These are phyloP conservation scores for Montipora efflorescens DNA, from an alignment of 64 coral and sea anemone genomes.

Conservation along the genomic window DNA sequence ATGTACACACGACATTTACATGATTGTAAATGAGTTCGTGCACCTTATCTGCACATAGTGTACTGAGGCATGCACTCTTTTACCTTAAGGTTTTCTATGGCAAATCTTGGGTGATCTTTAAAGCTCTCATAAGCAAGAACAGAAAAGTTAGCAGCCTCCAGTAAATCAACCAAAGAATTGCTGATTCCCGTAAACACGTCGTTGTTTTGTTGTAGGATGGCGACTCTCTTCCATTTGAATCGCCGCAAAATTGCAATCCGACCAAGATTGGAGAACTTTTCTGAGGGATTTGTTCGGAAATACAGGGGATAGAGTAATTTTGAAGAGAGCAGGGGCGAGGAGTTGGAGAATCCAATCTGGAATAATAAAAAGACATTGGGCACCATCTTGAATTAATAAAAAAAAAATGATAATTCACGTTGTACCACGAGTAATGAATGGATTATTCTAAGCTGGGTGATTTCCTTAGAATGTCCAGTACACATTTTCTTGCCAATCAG, in stretches of 20 bases:
- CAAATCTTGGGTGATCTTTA: conserved; percentile 65
- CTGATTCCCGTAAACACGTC: conserved; percentile 86
- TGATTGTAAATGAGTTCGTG: no score
- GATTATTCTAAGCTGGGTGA: no score
- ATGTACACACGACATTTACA: no score
- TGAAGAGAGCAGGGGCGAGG: conserved; percentile 66
- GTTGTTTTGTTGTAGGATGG: conserved; percentile 81
- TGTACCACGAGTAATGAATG: neutral
- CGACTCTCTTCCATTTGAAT: conserved; percentile 83
- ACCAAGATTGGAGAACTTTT: conserved; percentile 72
- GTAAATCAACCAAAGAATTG: conserved; percentile 67
- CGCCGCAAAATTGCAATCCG: conserved; percentile 72
- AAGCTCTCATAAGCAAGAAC: conserved; percentile 76
- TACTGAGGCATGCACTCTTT: no score
- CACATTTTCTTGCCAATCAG: no score
- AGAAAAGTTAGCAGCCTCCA: conserved; percentile 55
- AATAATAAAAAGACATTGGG: neutral
- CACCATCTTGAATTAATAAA: neutral
- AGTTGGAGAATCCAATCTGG: conserved; percentile 73
- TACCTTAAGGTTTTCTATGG: conserved; percentile 80
- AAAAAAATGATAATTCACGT: neutral
- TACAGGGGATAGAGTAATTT: conserved; percentile 63
- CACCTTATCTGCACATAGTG: no score
- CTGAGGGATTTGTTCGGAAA: conserved; percentile 81
- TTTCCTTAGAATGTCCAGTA: no score